A percentile compares a stretch with the other conserved stretches of the same genome.
These are phyloP conservation scores for Seriola dumerili DNA, from an alignment of 2,113 vertebrate genomes.

Conservation along the genomic window DNA sequence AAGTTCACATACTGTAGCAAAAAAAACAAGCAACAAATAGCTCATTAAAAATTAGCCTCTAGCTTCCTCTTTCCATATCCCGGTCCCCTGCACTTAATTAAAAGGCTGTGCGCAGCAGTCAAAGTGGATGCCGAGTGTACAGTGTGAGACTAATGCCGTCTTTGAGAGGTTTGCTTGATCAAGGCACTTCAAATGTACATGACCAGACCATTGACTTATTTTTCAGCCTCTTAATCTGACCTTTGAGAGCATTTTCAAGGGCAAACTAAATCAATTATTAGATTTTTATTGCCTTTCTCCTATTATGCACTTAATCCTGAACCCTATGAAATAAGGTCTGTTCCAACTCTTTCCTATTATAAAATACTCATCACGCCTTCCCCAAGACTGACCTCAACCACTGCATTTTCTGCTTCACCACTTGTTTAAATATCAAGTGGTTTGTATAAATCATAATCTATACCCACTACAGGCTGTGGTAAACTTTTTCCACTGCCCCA, in stretches of 20 bases:
- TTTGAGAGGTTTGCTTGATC: conserved; percentile 45
- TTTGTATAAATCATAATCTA: neutral
- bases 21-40: conserved; percentile 70
- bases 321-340: neutral
- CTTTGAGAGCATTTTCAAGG: neutral
- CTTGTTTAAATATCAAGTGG: neutral
- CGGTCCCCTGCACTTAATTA: conserved; percentile 23
- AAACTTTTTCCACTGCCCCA: neutral
- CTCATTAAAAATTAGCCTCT: conserved; percentile 48
- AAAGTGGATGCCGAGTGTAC: conserved; percentile 27
- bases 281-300: neutral
- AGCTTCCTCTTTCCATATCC: conserved; percentile 25
- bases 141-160: conserved; percentile 34
- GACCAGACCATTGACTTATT: neutral
- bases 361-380: neutral
- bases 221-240: neutral
- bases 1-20: conserved; percentile 75
- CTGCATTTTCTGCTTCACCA: neutral
- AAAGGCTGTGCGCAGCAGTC: conserved; percentile 36
- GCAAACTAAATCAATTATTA: neutral
- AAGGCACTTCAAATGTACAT: conserved; percentile 56
- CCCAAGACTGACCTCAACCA: neutral
- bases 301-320: neutral
- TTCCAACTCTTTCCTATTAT: neutral
- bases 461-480: neutral